Evolutionary conservation across 1,140 invertebrate species (phyloP), one percentile per base, ranked within the genome.

Genomic region (Philopotamus ludificatus): DNA sequence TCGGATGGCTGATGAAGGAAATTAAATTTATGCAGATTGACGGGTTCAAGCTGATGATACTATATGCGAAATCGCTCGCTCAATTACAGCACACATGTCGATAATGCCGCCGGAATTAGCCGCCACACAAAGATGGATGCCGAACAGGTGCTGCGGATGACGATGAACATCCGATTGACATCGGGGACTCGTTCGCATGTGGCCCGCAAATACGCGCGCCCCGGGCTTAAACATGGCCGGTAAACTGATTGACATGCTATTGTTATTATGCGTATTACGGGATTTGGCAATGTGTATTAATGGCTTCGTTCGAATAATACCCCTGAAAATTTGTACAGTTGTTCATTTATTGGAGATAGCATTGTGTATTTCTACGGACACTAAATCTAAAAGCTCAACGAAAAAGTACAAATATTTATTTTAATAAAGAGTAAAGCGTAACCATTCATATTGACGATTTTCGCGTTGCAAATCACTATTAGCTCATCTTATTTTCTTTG

Each of bases 1-100:
- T 49, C 45, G n/a, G 45, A 15, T 15, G 45, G 4, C 57, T 55
- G 51, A 64, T 55, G 63, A 50, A 58, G 54, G 54, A 57, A 68
- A 60, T 64, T 68, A 59, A 64, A 59, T 68, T 68, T 51, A 63
- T 60, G 59, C 55, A 62, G 54, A 57, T 57, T 57, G 54, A 57
- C 23, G 54, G 54, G 54, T 42, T 16, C 26, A 26, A 57, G 34
- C 34, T 57, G 54, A 54, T 54, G n/a, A 34, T 34, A 42, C 42
- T 10, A 20, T 34, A 34, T 34, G 28, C 12, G 12, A 34, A 34
- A 34, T 34, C 28, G 12, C 28, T 34, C 28, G 28, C 28, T 34
- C 28, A 34, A 34, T 34, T 34, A 34, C 12, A 12, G 12, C 28
- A 34, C 4, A 34, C 28, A 34, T 34, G 28, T 34, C 12, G 28